Percentiles rank a stretch among this genome's conserved stretches.
Evolutionary conservation across 1,140 invertebrate genomes (phyloP).

Genomic region (Nebria ingens): DNA sequence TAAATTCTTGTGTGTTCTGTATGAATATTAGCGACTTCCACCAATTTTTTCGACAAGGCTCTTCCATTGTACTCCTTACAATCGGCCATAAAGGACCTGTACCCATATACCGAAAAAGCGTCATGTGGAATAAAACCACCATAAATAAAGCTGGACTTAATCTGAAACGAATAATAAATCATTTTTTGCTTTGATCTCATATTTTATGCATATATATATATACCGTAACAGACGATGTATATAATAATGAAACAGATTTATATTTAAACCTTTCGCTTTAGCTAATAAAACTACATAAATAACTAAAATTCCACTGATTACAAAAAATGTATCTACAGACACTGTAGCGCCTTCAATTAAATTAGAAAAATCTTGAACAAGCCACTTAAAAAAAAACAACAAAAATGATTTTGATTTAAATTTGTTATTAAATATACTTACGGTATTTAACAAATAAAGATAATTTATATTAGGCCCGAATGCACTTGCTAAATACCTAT

Average conservation of each 20-base stretch:
- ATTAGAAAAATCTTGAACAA: constrained; percentile 22
- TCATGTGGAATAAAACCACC: constrained; percentile 42
- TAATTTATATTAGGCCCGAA: background rate
- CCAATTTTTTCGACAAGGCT: constrained; percentile 38
- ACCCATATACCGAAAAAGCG: constrained; percentile 42
- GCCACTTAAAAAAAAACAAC: constrained; percentile 28
- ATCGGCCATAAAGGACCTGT: constrained; percentile 41
- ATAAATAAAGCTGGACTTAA: constrained; percentile 49
- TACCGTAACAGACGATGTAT: constrained; percentile 22
- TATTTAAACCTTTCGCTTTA: constrained; percentile 32
- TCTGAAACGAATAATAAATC: constrained; percentile 34
- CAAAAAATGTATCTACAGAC: constrained; percentile 46
- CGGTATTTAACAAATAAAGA: background rate
- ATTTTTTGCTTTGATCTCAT: background rate
- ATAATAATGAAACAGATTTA: constrained; percentile 20
- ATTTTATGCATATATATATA: no score
- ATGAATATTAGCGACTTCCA: constrained; percentile 42
- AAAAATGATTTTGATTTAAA: constrained; percentile 7
- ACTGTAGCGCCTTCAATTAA: constrained; percentile 33
- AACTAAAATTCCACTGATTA: constrained; percentile 43
- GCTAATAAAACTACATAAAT: constrained; percentile 43
- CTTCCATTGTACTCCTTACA: constrained; percentile 27
- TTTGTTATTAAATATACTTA: background rate
- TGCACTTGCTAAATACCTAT: constrained; percentile 29
- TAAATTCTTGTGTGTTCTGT: constrained; percentile 38